A percentile compares a stretch with the other conserved stretches of the same genome.
phyloP scores from a whole-genome alignment of 2,797 vertebrate genomes.

The Tokudaia tokunoshimensis region DNA sequence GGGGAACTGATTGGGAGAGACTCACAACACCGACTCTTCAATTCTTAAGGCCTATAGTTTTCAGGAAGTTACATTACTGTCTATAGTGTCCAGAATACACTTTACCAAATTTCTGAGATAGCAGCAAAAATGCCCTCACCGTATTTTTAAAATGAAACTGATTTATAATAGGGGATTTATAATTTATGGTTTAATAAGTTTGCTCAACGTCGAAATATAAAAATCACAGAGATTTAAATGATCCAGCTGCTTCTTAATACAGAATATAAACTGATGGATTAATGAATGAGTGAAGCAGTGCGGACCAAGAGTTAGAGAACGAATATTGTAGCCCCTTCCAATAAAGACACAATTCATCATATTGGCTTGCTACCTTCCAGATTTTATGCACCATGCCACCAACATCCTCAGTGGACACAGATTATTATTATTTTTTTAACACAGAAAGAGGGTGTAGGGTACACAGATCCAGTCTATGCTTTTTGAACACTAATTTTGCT shows the following conservation, averaged over 20 bases:
- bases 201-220: constrained; percentile 66
- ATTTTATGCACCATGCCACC: neutral
- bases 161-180: constrained; percentile 57
- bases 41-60: constrained; percentile 5
- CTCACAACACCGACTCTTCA: neutral
- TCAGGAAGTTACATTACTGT: neutral
- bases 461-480: neutral
- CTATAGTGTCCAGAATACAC: constrained; percentile 5
- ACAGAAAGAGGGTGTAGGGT: neutral
- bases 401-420: constrained; percentile 34
- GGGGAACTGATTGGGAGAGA: neutral
- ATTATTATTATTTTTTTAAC: constrained; percentile 1
- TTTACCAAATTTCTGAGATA: constrained; percentile 45
- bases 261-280: constrained; percentile 48
- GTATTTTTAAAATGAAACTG: constrained; percentile 67
- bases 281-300: constrained; percentile 70
- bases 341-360: neutral
- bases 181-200: constrained; percentile 54
- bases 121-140: constrained; percentile 10
- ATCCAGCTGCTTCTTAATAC: constrained; percentile 63
- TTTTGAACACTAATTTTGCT: constrained; percentile 36
- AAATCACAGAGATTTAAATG: constrained; percentile 44
- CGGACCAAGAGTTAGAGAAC: constrained; percentile 28
- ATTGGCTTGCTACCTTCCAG: constrained; percentile 31
- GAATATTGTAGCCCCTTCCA: constrained; percentile 21